A percentile compares a stretch with the other conserved stretches of the same genome.
phyloP scores from a whole-genome alignment of 2,113 vertebrate species.

The Emydura subglobosa region DNA sequence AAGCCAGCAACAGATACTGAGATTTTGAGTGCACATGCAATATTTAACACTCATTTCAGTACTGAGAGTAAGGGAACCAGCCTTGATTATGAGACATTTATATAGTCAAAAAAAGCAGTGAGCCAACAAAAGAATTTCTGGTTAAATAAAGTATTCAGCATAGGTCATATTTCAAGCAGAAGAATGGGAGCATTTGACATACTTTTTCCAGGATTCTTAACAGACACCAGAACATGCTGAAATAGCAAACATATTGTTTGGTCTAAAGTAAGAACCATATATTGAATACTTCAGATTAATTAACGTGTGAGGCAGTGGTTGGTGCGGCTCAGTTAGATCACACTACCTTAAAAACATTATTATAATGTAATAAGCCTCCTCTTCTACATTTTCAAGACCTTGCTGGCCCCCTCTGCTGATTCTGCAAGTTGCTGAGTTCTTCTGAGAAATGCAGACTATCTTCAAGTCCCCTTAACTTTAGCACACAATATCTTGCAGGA shows the following conservation, averaged over 20 bases:
- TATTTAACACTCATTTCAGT: background rate
- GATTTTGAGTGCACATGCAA: background rate
- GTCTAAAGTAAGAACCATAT: background rate
- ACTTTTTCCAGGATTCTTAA: slow-evolving; percentile 16
- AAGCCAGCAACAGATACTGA: slow-evolving; percentile 18
- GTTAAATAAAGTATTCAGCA: slow-evolving; percentile 24
- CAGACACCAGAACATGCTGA: background rate
- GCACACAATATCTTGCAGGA: background rate
- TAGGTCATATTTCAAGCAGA: background rate
- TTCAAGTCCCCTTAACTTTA: background rate
- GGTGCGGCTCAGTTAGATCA: background rate
- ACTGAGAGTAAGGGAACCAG: background rate
- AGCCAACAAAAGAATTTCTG: background rate
- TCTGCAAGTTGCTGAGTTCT: background rate
- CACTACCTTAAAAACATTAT: background rate
- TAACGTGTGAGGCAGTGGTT: background rate
- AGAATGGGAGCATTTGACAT: background rate
- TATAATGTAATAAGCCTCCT: no score
- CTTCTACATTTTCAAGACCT: background rate
- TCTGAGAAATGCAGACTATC: background rate
- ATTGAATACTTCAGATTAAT: background rate
- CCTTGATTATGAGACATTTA: fast-evolving
- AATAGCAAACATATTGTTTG: slow-evolving; percentile 13
- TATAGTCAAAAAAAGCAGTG: background rate
- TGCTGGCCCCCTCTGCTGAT: background rate